Evolutionary conservation across 2,797 vertebrate genomes (phyloP).

Genomic region (Arnoldichthys spilopterus): DNA sequence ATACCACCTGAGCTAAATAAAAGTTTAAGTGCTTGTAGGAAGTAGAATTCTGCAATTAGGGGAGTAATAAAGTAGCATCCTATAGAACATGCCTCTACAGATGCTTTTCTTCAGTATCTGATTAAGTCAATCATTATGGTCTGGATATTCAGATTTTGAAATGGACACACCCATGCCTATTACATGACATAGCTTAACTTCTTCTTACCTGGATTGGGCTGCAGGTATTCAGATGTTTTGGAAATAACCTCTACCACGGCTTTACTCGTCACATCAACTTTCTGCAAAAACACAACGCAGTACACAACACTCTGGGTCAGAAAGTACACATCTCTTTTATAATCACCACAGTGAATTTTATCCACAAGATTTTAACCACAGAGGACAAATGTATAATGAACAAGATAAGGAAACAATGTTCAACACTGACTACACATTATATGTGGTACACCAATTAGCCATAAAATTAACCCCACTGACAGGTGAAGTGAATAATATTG

Average conservation of each 20-base stretch:
- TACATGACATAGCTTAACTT: neutral
- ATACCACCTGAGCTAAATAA: constrained; percentile 2
- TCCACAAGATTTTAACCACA: too few species aligned
- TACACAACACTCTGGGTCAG: neutral
- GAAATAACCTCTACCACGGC: constrained; percentile 92
- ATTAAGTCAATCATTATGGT: neutral
- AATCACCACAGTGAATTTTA: too few species aligned
- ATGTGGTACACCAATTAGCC: too few species aligned
- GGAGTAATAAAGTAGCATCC: neutral
- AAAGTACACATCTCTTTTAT: too few species aligned
- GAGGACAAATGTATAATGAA: too few species aligned
- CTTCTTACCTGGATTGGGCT: constrained; percentile 93
- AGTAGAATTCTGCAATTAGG: neutral
- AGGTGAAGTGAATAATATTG: too few species aligned
- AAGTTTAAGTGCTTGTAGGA: neutral
- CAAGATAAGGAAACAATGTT: too few species aligned
- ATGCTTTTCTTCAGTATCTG: too few species aligned
- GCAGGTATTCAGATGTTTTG: constrained; percentile 96
- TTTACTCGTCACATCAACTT: constrained; percentile 98
- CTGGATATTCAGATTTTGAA: neutral
- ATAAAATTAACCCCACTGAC: too few species aligned
- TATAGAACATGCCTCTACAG: too few species aligned
- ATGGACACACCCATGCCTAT: neutral
- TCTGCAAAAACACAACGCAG: constrained; percentile 78
- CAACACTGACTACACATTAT: too few species aligned